phyloP scores from a whole-genome alignment of 2,888 invertebrate species.

The Calliopum simillimum region DNA sequence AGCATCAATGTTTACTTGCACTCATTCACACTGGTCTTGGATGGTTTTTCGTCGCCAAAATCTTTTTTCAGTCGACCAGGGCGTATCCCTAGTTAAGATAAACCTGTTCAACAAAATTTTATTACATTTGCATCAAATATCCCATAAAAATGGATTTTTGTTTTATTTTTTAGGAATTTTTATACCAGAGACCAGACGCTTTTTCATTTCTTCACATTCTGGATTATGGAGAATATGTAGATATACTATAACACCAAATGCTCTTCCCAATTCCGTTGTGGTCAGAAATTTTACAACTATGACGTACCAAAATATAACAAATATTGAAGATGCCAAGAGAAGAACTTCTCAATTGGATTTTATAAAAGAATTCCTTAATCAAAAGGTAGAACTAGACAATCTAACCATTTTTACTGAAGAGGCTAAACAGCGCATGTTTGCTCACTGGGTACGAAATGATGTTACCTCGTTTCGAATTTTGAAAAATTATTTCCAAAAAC shows the following conservation, averaged over 20 bases:
- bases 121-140: no score
- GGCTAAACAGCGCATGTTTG: conserved; percentile 62
- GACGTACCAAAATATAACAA: conserved; percentile 55
- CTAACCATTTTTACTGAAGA: conserved; percentile 56
- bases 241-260: conserved; percentile 61
- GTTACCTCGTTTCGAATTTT: conserved; percentile 56
- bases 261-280: conserved; percentile 70
- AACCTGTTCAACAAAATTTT: no score
- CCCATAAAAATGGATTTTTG: background rate
- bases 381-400: conserved; percentile 47
- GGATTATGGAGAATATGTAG: conserved; percentile 75
- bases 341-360: conserved; percentile 58
- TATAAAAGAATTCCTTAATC: conserved; percentile 54
- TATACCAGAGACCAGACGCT: conserved; percentile 70
- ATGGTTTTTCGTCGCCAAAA: no score
- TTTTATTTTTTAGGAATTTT: conserved; percentile 69
- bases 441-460: conserved; percentile 63
- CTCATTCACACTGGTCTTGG: no score
- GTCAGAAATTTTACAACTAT: conserved; percentile 71
- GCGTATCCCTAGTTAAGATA: no score
- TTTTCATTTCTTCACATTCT: conserved; percentile 76
- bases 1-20: no score
- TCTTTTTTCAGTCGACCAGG: no score
- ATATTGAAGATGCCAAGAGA: conserved; percentile 56
- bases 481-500: conserved; percentile 57